Evolutionary conservation across 2,888 invertebrate species (phyloP).

Genomic region (Deroplatys truncata): DNA sequence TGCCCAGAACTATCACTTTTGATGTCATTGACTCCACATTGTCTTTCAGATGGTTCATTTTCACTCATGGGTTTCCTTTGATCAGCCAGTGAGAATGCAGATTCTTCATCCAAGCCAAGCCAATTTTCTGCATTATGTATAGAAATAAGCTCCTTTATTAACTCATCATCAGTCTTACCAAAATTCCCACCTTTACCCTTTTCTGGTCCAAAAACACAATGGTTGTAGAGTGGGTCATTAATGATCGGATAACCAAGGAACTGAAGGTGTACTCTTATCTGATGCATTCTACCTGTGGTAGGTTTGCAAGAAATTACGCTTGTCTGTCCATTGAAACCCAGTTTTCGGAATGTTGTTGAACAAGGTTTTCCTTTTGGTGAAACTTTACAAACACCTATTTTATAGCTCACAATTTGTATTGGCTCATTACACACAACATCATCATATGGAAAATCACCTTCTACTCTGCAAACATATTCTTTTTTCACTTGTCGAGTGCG

Average conservation of each 20-base stretch:
- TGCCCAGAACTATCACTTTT: neutral
- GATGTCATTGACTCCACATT: neutral
- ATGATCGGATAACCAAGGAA: constrained; percentile 96
- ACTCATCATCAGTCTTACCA: constrained; percentile 83
- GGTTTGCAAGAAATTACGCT: constrained; percentile 94
- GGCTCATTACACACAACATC: constrained; percentile 83
- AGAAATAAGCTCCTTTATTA: constrained; percentile 82
- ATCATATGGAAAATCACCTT: constrained; percentile 86
- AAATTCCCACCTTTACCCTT: constrained; percentile 86
- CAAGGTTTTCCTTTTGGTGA: constrained; percentile 90
- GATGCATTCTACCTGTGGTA: constrained; percentile 96
- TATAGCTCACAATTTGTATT: constrained; percentile 89
- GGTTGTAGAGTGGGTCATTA: constrained; percentile 96
- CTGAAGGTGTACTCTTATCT: constrained; percentile 97
- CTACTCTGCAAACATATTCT: constrained; percentile 92
- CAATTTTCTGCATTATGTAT: constrained; percentile 93
- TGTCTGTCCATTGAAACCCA: constrained; percentile 83
- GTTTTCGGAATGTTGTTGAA: constrained; percentile 82
- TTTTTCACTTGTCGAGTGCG: constrained; percentile 87
- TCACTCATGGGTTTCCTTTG: constrained; percentile 57
- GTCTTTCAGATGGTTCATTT: constrained; percentile 66
- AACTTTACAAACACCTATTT: constrained; percentile 94
- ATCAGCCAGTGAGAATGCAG: constrained; percentile 75
- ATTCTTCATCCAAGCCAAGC: constrained; percentile 86
- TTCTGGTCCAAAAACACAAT: constrained; percentile 88